Base-by-base conservation (phyloP, 1,140 invertebrate species). In the Rhyzopertha dominica region DNA sequence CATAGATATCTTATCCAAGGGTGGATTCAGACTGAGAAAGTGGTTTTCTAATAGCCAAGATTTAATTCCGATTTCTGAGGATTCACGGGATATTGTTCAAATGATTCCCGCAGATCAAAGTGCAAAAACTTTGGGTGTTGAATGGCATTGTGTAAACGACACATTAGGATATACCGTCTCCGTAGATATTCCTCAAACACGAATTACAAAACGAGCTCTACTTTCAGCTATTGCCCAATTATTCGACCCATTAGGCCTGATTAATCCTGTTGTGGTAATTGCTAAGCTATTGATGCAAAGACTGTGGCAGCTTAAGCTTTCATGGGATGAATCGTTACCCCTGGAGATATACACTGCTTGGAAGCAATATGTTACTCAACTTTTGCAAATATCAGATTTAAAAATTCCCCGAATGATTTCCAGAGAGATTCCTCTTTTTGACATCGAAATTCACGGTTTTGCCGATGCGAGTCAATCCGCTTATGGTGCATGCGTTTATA, bases 371-470 rank as follows among this genome's bases (percentile, higher is more conserved):
- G 25, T 8, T 31, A 23, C 9, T 5, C 24, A 43, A 19, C 17
- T 52, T 9, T 19, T 12, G 9, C 5, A 14, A n/a, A 4, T 42
- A 16, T 32, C 50, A 39, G 16, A 13, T 12, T 20, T 45, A 26
- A 17, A 45, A 40, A 46, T 46, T 22, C 34, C 53, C n/a, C 9
- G 51, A 41, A 28, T 26, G 14, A 28, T 43, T 23, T 30, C 29
- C 25, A 20, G 13, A 4, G 10, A 26, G 19, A 28, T 26, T 43
- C 12, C 17, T 9, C 31, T 10, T 16, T 4, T 10, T 18, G 19
- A n/a, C 13, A 51, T 53, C 28, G 19, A 69, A 32, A 4, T 66
- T 0, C 60, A 68, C 31, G 68, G 65, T 0, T 72, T 70, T 35
- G 55, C 53, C 7, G 68, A 71, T 30, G 59, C 62, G 0, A 63